Base-by-base conservation (phyloP, 2,113 vertebrate genomes). In the Pitta sordida region DNA sequence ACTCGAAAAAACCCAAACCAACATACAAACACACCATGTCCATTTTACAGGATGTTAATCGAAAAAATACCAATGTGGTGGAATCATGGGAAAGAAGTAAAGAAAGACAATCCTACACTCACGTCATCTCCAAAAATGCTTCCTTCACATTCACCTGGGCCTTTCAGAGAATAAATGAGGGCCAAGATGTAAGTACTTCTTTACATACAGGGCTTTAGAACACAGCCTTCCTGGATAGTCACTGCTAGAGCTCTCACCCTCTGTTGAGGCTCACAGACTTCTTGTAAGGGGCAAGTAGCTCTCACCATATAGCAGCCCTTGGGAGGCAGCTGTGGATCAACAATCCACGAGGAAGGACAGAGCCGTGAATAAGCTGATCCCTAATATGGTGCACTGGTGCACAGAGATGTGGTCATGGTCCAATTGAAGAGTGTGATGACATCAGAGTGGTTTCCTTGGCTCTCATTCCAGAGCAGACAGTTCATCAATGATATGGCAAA, bases 111-210 rank as follows among this genome's bases (percentile, higher is more conserved):
- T 98, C 98, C 34, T 99, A 99, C 73, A 98, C 98, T 23, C 98
- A 99, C 59, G 51, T 99, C 55, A 98, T 99, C 97, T 98, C 98
- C 60, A 98, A 99, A 97, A 99, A 99, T 7, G 98, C 98, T 83
- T 98, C 99, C 0, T 98, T 99, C 63, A 99, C 98, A 1, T 99
- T 99, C 97, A 99, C 99, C 0, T 99, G 99, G 99, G 99, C 99
- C 49, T 99, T 99, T 94, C 99, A 99, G 97, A 98, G 99, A 94
- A 99, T 99, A 44, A 99, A 98, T 7, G 98, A 98, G 52, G 98
- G 98, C 23, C 98, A 98, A 90, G 98, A 98, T 87, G 99, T 99
- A 97, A 98, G 98, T 98, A 89, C 11, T 48, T 78, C 32, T 91
- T 83, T 82, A 51, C 3, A 9, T 34, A 7, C 32, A 37, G 22